Evolutionary conservation across 2,797 vertebrate species (phyloP).

Genomic region (Paramormyrops hopkinsi): DNA sequence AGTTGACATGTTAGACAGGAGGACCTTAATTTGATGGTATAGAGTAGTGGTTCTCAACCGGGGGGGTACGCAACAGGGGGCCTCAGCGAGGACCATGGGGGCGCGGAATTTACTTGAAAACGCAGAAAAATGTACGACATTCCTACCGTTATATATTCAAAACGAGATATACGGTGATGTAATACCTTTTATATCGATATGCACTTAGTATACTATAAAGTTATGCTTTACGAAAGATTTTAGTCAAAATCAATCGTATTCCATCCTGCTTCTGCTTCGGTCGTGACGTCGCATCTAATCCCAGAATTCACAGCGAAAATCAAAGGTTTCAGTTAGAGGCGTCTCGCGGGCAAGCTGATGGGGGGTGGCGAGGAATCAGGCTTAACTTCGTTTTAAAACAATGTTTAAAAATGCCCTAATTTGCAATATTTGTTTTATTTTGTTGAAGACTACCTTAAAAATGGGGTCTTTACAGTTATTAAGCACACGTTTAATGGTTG

Average conservation of each 20-base stretch:
- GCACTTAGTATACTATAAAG: neutral
- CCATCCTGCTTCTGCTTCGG: neutral
- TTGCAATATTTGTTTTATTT: neutral
- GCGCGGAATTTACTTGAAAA: neutral
- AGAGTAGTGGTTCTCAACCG: neutral
- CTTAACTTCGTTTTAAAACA: neutral
- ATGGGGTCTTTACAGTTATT: neutral
- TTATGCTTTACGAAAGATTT: neutral
- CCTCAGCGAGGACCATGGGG: neutral
- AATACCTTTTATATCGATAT: neutral
- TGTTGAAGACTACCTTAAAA: neutral
- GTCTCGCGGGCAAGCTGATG: neutral
- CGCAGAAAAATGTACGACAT: neutral
- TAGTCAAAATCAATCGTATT: neutral
- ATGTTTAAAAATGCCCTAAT: neutral
- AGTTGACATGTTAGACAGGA: neutral
- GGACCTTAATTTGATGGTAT: neutral
- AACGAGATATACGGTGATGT: neutral
- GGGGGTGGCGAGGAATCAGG: neutral
- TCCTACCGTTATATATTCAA: neutral
- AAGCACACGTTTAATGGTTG: neutral
- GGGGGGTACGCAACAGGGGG: neutral
- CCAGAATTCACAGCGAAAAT: neutral
- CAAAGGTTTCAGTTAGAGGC: neutral
- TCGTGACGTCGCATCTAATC: neutral